Percentiles rank a stretch among this genome's conserved stretches.
phyloP scores from a whole-genome alignment of 2,888 invertebrate genomes.

The Mantis religiosa region DNA sequence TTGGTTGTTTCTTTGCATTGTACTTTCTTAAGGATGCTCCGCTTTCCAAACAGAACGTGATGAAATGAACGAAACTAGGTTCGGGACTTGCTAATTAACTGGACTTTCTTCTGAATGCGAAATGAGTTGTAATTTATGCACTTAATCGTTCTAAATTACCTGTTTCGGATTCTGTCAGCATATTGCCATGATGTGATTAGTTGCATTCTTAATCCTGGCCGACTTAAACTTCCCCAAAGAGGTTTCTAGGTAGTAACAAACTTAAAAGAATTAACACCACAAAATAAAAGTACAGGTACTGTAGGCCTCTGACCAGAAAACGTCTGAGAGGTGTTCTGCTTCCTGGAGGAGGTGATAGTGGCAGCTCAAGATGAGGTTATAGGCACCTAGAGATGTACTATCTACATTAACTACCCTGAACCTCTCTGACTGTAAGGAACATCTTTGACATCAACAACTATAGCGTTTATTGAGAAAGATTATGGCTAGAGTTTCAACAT shows the following conservation, averaged over 20 bases:
- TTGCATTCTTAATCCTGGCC: not conserved
- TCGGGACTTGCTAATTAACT: not conserved
- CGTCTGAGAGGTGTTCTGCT: too few relatives aligned
- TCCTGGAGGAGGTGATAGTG: too few relatives aligned
- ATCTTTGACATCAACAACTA: too few relatives aligned
- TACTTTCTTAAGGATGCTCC: not conserved
- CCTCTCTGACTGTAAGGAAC: too few relatives aligned
- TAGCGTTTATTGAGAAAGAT: too few relatives aligned
- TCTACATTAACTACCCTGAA: too few relatives aligned
- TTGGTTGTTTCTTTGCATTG: not conserved
- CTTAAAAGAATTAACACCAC: not conserved
- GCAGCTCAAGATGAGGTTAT: too few relatives aligned
- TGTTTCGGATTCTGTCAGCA: not conserved
- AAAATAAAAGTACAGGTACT: too few relatives aligned
- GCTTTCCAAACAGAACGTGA: not conserved
- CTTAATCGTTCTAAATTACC: not conserved
- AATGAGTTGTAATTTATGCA: not conserved
- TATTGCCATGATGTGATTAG: not conserved
- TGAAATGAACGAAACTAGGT: not conserved
- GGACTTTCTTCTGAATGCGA: not conserved
- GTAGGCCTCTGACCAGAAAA: too few relatives aligned
- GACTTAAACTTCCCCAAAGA: not conserved
- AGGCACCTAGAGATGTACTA: too few relatives aligned
- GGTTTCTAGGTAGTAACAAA: not conserved
- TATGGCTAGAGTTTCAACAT: too few relatives aligned